These are phyloP conservation scores for Potamilus streckersoni DNA, from an alignment of 1,140 invertebrate species.

Conservation along the genomic window DNA sequence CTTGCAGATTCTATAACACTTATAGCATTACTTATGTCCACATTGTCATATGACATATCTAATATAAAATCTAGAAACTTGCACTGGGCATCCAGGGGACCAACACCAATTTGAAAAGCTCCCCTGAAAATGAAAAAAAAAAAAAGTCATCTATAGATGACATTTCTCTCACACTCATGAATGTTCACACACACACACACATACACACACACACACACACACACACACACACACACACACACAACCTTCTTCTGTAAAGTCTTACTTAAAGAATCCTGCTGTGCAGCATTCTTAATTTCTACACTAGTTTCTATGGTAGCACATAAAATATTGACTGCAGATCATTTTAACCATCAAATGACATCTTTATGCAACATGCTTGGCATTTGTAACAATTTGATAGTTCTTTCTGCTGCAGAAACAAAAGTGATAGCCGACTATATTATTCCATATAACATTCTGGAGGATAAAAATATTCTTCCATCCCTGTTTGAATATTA, in stretches of 20 bases:
- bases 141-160: neutral
- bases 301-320: no score
- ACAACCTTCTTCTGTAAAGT: neutral
- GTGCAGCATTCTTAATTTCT: no score
- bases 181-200: neutral
- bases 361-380: no score
- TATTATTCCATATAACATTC: no score
- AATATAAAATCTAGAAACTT: constrained; percentile 78
- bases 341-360: no score
- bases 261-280: neutral
- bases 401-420: no score
- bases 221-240: neutral
- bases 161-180: neutral
- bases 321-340: no score
- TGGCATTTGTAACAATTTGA: no score
- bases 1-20: constrained; percentile 82
- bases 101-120: constrained; percentile 77
- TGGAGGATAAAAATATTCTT: no score
- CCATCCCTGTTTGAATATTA: no score
- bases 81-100: constrained; percentile 86
- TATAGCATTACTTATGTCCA: constrained; percentile 79
- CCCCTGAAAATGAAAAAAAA: constrained; percentile 68
- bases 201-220: neutral
- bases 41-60: constrained; percentile 76
- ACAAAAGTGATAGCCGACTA: no score